Evolutionary conservation across 2,797 vertebrate genomes (phyloP).

Genomic region (Bradypus variegatus): DNA sequence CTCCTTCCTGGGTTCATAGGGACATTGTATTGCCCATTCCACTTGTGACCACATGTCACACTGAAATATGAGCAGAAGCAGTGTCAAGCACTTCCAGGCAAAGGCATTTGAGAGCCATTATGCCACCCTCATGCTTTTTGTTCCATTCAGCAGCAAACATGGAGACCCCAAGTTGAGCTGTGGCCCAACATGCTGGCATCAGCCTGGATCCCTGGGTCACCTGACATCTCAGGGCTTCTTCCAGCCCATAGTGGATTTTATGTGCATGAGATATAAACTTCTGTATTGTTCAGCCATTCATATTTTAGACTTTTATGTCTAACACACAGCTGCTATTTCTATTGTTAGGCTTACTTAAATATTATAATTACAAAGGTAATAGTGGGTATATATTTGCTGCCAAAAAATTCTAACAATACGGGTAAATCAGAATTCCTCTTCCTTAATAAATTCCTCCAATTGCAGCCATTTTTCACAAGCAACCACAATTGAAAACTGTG

Average conservation of each 20-base stretch:
- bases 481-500: neutral
- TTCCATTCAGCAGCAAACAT: neutral
- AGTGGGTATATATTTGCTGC: neutral
- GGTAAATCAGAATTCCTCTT: neutral
- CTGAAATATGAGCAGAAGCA: neutral
- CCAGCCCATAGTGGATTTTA: neutral
- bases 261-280: neutral
- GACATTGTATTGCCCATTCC: neutral
- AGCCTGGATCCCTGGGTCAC: neutral
- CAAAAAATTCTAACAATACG: neutral
- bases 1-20: neutral
- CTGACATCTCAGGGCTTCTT: neutral
- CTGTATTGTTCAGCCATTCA: neutral
- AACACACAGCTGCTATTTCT: neutral
- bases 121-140: neutral
- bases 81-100: neutral
- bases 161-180: neutral
- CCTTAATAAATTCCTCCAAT: neutral
- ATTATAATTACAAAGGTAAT: constrained; percentile 21
- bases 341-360: neutral
- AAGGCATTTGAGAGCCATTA: neutral
- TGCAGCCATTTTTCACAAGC: neutral
- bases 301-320: neutral
- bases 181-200: neutral
- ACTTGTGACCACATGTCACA: neutral